phyloP scores from a whole-genome alignment of 2,888 invertebrate species.

The Nephrotoma flavescens region DNA sequence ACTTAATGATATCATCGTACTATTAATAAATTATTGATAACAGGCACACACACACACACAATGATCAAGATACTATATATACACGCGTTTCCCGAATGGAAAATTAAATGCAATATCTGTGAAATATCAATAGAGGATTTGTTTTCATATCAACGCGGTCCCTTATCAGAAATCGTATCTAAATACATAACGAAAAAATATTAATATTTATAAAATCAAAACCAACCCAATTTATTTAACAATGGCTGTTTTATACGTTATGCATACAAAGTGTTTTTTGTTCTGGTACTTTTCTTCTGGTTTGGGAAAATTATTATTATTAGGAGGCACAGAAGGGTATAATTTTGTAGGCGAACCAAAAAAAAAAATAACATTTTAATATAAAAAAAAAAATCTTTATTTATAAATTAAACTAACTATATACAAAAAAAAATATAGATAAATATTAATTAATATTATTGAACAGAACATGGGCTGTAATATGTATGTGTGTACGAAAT shows the following conservation, averaged over 20 bases:
- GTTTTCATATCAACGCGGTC: not conserved
- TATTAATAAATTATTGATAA: not conserved
- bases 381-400: not conserved
- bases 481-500: not conserved
- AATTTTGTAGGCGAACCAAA: not conserved
- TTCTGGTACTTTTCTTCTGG: not conserved
- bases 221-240: not conserved
- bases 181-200: not conserved
- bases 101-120: not conserved
- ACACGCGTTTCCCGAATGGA: not conserved
- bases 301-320: not conserved
- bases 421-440: not conserved
- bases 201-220: not conserved
- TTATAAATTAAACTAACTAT: not conserved
- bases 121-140: not conserved
- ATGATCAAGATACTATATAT: not conserved
- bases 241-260: not conserved
- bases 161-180: not conserved
- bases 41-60: not conserved
- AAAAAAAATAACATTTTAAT: too few relatives aligned
- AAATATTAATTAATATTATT: not conserved
- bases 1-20: not conserved
- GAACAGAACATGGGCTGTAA: not conserved
- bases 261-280: not conserved
- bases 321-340: not conserved